phyloP scores from a whole-genome alignment of 2,888 invertebrate genomes.

The Zhuqinia jingwanae region DNA sequence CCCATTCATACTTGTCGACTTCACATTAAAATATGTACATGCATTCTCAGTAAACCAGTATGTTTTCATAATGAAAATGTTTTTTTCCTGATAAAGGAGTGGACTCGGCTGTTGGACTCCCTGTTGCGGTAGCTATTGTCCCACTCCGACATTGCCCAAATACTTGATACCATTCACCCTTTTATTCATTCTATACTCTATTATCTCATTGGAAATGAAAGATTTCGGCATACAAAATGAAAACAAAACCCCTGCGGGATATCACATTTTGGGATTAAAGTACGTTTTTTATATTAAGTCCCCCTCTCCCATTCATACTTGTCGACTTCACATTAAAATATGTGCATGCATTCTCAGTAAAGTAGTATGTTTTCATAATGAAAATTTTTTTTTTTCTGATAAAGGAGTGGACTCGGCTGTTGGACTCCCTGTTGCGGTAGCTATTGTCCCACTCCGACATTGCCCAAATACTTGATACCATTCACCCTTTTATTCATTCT shows the following conservation, averaged over 20 bases:
- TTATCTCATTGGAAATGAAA: constrained; percentile 10
- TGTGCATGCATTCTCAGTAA: constrained; percentile 13
- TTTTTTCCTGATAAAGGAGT: constrained; percentile 48
- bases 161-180: not conserved
- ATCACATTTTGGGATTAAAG: constrained; percentile 57
- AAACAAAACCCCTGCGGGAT: constrained; percentile 53
- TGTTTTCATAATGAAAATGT: constrained; percentile 60
- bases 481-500: not conserved
- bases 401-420: too few species aligned
- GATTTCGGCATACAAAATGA: constrained; percentile 45
- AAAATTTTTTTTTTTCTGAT: constrained; percentile 55
- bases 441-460: constrained; percentile 16
- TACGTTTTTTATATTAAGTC: constrained; percentile 2
- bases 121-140: constrained; percentile 33
- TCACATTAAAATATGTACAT: not conserved
- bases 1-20: constrained; percentile 26
- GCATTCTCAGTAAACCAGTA: constrained; percentile 29
- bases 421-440: constrained; percentile 25
- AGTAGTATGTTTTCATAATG: constrained; percentile 52
- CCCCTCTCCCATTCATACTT: constrained; percentile 23
- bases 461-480: constrained; percentile 15
- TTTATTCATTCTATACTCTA: too few species aligned
- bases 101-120: too few species aligned
- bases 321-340: constrained; percentile 16
- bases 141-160: constrained; percentile 30